Base-by-base conservation (phyloP, 2,797 vertebrate genomes). In the Coccyzus lansbergi region DNA sequence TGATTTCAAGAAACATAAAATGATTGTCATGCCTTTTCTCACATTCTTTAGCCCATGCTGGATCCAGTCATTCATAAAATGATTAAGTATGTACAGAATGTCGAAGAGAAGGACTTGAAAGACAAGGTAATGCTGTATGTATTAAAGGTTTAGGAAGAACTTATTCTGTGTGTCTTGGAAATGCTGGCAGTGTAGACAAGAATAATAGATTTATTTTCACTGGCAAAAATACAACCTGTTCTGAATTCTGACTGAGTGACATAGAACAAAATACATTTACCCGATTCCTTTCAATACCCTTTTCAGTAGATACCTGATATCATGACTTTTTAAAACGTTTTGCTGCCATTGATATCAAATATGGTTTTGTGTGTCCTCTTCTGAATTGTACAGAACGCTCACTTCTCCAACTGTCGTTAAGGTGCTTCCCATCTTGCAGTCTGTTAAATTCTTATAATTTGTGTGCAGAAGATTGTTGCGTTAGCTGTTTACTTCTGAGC, bases 51-150 rank as follows among this genome's bases (percentile, higher is more conserved):
- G 99, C 99, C 99, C 53, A 99, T 99, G 99, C 97, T 99, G 71
- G 99, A 99, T 97, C 99, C 99, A 15, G 98, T 99, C 86, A 99
- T 99, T 96, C 99, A 99, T 94, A 99, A 99, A 97, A 99, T 99
- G 97, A 99, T 99, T 95, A 99, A 98, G 55, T 99, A 99, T 68
- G 99, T 99, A 48, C 99, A 99, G 97, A 99, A 99, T 67, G 98
- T 99, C 82, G 99, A 99, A 96, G 99, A 99, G 95, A 99, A 99
- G 96, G 99, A 99, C 97, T 98, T 99, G 28, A 99, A 99, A 98
- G 99, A 99, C 97, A 99, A 99, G 99, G 99, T 99, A 98, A 94
- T 77, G 56, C 46, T 71, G 91, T 42, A 53, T 60, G 22, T 69
- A 51, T 76, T 71, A 92, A 90, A 79, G 88, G 79, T 81, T 81